Percentiles rank a stretch among this genome's conserved stretches.
phyloP scores from a whole-genome alignment of 2,797 vertebrate genomes.

The Liasis olivaceus region DNA sequence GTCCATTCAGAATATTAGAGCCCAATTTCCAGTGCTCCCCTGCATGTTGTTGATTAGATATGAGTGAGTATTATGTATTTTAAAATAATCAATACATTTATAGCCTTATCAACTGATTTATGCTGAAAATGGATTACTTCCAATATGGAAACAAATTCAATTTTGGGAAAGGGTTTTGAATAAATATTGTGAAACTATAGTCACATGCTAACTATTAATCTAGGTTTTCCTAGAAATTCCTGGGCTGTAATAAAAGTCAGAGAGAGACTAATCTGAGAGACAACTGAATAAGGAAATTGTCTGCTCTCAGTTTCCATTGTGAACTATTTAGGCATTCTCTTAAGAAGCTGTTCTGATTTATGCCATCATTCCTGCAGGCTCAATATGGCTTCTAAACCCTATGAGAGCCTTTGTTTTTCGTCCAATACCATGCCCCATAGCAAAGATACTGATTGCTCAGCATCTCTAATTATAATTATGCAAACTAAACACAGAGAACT shows the following conservation, averaged over 20 bases:
- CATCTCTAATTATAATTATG: neutral
- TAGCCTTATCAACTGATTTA: neutral
- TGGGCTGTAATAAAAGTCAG: conserved; percentile 23
- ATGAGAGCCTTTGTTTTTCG: conserved; percentile 10
- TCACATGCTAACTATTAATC: conserved; percentile 44
- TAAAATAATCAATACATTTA: neutral
- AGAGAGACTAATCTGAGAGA: conserved; percentile 49
- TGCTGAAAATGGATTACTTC: too few species aligned
- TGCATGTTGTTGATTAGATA: neutral
- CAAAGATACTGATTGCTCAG: conserved; percentile 21
- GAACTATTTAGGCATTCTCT: conserved; percentile 27
- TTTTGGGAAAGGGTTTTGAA: conserved; percentile 31
- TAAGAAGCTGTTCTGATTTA: conserved; percentile 27
- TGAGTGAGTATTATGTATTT: neutral
- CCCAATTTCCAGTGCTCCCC: neutral
- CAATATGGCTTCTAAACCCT: conserved; percentile 20
- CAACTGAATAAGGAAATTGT: conserved; percentile 33
- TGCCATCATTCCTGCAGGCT: conserved; percentile 28
- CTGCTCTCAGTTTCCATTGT: conserved; percentile 38
- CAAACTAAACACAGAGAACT: neutral
- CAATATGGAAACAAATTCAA: conserved; percentile 2
- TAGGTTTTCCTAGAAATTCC: conserved; percentile 60
- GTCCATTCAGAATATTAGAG: neutral
- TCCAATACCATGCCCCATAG: neutral
- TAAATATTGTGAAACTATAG: neutral